Base-by-base conservation (phyloP, 2,797 vertebrate genomes). In the Channallabes apus region DNA sequence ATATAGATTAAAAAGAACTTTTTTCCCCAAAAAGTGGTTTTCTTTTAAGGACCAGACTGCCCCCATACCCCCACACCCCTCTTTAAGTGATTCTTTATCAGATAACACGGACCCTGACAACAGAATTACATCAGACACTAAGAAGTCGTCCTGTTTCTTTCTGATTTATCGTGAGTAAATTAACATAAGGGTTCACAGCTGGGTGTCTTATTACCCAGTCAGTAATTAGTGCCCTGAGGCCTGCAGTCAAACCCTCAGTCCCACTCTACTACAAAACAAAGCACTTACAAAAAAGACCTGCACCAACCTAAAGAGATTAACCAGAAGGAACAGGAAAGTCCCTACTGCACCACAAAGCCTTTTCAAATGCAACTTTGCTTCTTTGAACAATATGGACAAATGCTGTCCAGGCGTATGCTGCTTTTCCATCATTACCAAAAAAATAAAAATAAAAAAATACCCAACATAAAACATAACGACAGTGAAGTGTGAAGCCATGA, bases 101-200 rank as follows among this genome's bases (percentile, higher is more conserved):
- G 79, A 27, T 80, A 81, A 69, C 80, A 61, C 69, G 62, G 38
- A n/a, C 41, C n/a, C 38, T 18, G 18, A 51, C 71, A 22, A 22
- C 11, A 81, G 61, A 64, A 81, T 88, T 86, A 91, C 89, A 89
- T 88, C 85, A 90, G 58, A 88, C 90, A 81, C 79, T 71, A 76
- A 85, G 88, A 88, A 84, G 82, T 61, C 73, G 41, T 82, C 84
- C 29, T 84, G 86, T 89, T 89, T 86, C 86, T 88, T 88, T 90
- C 85, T 81, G 88, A 86, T 91, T 89, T 90, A 92, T 87, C 87
- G 86, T 89, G 84, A 88, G 88, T 82, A 89, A 92, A 91, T 90
- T 86, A 91, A 87, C 82, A 87, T 85, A 89, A 88, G 86, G 86
- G 38, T 65, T 83, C 75, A 81, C 90, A 89, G 89, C 89, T 92